Evolutionary conservation across 2,797 vertebrate species (phyloP).

Genomic region (Myiotriccus ornatus): DNA sequence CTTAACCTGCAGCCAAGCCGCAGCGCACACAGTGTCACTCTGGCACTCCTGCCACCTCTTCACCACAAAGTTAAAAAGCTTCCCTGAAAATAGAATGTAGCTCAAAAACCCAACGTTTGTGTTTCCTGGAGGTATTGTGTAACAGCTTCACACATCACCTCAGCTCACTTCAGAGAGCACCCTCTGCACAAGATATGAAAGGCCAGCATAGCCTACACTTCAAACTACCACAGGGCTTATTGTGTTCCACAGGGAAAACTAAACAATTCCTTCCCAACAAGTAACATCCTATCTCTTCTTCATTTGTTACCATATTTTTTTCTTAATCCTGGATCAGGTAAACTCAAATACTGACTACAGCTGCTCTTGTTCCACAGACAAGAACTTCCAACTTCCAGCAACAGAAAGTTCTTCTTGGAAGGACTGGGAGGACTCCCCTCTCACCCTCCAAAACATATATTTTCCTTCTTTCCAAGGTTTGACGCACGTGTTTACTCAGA

Average conservation of each 20-base stretch:
- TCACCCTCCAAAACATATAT: background rate
- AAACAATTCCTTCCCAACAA: background rate
- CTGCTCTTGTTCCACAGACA: background rate
- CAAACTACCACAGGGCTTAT: background rate
- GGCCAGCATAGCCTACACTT: background rate
- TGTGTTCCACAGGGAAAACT: background rate
- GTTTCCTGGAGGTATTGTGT: background rate
- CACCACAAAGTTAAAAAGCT: background rate
- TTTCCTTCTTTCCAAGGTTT: background rate
- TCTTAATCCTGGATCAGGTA: background rate
- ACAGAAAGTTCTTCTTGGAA: background rate
- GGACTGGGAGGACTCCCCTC: background rate
- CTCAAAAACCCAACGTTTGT: background rate
- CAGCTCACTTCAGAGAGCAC: background rate
- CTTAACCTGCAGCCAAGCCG: background rate
- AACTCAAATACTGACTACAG: background rate
- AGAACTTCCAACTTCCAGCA: background rate
- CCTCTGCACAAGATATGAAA: background rate
- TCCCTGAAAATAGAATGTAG: background rate
- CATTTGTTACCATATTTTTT: background rate
- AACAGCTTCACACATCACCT: background rate
- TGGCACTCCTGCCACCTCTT: background rate
- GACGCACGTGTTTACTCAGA: background rate
- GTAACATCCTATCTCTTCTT: background rate
- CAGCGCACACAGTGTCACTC: background rate